Evolutionary conservation across 2,888 invertebrate genomes (phyloP).

Genomic region (Mellilla xanthometata): DNA sequence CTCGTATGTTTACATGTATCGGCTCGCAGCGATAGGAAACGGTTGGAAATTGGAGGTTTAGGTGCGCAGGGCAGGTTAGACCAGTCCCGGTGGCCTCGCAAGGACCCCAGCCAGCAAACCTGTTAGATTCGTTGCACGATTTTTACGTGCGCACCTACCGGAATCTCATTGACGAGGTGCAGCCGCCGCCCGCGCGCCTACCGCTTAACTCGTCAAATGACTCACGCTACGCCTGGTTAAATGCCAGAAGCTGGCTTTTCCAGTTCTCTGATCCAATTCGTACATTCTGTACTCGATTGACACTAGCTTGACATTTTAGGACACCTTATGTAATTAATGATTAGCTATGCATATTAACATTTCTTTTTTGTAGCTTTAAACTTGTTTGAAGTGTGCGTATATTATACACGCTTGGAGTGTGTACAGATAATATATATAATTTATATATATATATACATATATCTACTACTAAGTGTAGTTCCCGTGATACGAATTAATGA

Average conservation of each 20-base stretch:
- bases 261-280: slow-evolving; percentile 77
- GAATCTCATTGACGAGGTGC: slow-evolving; percentile 80
- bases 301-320: slow-evolving; percentile 32
- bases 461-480: no score
- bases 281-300: slow-evolving; percentile 63
- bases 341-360: neutral
- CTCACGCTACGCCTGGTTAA: slow-evolving; percentile 76
- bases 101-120: slow-evolving; percentile 82
- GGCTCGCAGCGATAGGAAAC: slow-evolving; percentile 67
- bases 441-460: no score
- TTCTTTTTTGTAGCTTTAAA: slow-evolving; percentile 3
- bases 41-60: slow-evolving; percentile 77
- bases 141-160: slow-evolving; percentile 83
- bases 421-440: no score
- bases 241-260: slow-evolving; percentile 79
- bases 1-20: slow-evolving; percentile 52
- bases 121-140: slow-evolving; percentile 83
- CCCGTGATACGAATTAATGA: no score
- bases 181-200: slow-evolving; percentile 54
- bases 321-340: slow-evolving; percentile 15
- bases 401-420: no score
- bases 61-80: slow-evolving; percentile 80
- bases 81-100: slow-evolving; percentile 82
- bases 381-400: no score
- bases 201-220: slow-evolving; percentile 81